A percentile compares a stretch with the other conserved stretches of the same genome.
Evolutionary conservation across 2,888 invertebrate genomes (phyloP).

Genomic region (Pandemis heparana): DNA sequence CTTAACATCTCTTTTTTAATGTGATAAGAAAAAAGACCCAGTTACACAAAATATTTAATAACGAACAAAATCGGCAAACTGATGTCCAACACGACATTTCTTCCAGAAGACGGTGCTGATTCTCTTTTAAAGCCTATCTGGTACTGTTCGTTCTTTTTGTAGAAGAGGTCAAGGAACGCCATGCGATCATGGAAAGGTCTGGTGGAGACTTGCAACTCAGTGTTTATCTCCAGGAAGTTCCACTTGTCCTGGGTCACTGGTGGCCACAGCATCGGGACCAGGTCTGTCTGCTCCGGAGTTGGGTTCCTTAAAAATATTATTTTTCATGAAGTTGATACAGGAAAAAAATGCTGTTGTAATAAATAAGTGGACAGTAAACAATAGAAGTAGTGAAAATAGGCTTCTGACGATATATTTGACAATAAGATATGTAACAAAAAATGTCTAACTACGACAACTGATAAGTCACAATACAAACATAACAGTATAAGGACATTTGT

Average conservation of each 20-base stretch:
- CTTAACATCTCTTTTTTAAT: too few species aligned
- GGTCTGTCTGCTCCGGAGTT: constrained; percentile 56
- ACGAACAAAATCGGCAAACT: constrained; percentile 6
- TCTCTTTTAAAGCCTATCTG: constrained; percentile 28
- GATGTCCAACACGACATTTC: neutral
- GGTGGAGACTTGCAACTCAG: constrained; percentile 47
- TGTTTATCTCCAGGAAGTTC: constrained; percentile 56
- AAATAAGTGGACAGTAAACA: too few species aligned
- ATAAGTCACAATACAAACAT: too few species aligned
- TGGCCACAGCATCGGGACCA: constrained; percentile 62
- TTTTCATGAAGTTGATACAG: neutral
- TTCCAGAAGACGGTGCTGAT: constrained; percentile 11
- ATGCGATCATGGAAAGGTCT: constrained; percentile 56
- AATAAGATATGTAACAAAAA: too few species aligned
- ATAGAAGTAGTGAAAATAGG: too few species aligned
- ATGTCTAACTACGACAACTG: too few species aligned
- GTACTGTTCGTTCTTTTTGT: constrained; percentile 49
- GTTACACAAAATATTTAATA: neutral
- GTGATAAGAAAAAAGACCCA: neutral
- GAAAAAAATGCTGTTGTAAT: too few species aligned
- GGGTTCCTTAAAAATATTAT: constrained; percentile 61
- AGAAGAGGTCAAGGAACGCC: constrained; percentile 64
- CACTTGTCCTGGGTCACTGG: constrained; percentile 52
- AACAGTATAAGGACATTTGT: too few species aligned
- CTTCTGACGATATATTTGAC: too few species aligned